These are phyloP conservation scores for Cyprinodon diabolis DNA, from an alignment of 2,797 vertebrate genomes.

Conservation along the genomic window DNA sequence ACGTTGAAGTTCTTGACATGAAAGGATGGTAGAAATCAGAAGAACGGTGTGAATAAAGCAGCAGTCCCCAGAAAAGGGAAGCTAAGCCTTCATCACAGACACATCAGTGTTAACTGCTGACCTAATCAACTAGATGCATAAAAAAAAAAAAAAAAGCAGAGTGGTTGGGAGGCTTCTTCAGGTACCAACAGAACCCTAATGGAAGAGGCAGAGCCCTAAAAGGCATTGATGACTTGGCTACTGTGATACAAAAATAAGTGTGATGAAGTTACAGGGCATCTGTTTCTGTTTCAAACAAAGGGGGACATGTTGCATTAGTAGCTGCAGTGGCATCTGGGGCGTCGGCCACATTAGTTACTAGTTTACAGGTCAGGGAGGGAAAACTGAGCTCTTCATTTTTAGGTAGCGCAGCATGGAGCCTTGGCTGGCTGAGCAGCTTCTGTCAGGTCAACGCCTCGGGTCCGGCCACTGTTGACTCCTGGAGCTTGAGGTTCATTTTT, in stretches of 20 bases:
- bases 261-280: slow-evolving; percentile 28
- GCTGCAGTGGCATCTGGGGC: slow-evolving; percentile 70
- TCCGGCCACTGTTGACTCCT: slow-evolving; percentile 86
- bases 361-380: slow-evolving; percentile 79
- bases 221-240: slow-evolving; percentile 48
- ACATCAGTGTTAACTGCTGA: slow-evolving; percentile 41
- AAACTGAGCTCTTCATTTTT: slow-evolving; percentile 68
- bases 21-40: slow-evolving; percentile 75
- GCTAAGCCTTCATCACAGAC: slow-evolving; percentile 29
- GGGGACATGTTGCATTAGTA: slow-evolving; percentile 72
- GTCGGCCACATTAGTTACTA: slow-evolving; percentile 86
- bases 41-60: slow-evolving; percentile 83
- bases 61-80: slow-evolving; percentile 80
- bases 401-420: slow-evolving; percentile 96
- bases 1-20: slow-evolving; percentile 37
- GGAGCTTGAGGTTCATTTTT: slow-evolving; percentile 93
- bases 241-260: slow-evolving; percentile 16
- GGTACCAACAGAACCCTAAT: slow-evolving; percentile 61
- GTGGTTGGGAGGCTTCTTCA: slow-evolving; percentile 55
- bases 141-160: slow-evolving; percentile 77
- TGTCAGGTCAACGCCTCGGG: slow-evolving; percentile 94
- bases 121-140: slow-evolving; percentile 36
- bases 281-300: slow-evolving; percentile 66
- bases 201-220: slow-evolving; percentile 45
- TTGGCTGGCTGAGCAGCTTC: slow-evolving; percentile 91